Evolutionary conservation across 2,797 vertebrate genomes (phyloP).

Genomic region (Micrastur ruficollis): DNA sequence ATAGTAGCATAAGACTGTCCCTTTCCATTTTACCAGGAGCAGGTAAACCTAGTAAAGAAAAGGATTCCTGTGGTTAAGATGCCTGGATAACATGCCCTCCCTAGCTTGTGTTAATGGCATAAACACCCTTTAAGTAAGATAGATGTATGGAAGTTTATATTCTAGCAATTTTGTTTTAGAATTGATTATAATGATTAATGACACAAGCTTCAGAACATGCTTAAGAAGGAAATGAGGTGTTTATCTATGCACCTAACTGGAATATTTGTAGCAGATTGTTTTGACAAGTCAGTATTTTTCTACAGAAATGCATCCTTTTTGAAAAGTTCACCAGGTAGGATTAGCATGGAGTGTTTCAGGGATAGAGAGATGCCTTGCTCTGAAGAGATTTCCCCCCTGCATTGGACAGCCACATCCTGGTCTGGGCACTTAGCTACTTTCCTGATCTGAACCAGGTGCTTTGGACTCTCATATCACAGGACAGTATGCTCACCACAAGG

Average conservation of each 20-base stretch:
- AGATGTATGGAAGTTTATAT: background rate
- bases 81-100: background rate
- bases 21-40: background rate
- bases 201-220: background rate
- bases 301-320: background rate
- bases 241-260: background rate
- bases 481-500: background rate
- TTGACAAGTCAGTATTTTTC: background rate
- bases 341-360: background rate
- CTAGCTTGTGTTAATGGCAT: background rate
- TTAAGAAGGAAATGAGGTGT: background rate
- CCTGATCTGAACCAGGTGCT: background rate
- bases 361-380: background rate
- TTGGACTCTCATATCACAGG: background rate
- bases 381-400: background rate
- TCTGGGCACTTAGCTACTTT: background rate
- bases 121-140: background rate
- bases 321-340: background rate
- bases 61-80: background rate
- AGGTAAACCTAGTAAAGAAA: background rate
- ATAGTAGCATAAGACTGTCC: background rate
- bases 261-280: background rate
- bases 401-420: background rate
- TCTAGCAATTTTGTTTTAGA: background rate
- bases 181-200: background rate